Percentiles rank a stretch among this genome's conserved stretches.
Conservation (phyloP, 1,140 invertebrate genomes). For the Nebria ingens region DNA sequence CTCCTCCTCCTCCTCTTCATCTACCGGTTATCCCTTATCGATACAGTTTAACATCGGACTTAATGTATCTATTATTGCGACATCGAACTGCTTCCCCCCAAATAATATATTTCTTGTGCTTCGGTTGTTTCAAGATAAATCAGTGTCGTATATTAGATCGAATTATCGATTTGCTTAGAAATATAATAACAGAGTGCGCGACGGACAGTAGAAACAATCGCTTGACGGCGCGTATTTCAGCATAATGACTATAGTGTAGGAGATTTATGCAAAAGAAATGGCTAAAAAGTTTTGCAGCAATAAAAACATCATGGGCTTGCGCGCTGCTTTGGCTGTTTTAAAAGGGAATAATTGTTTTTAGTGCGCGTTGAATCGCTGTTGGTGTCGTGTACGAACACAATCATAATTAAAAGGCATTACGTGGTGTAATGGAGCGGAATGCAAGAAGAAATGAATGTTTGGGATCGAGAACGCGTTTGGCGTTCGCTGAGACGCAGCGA, state of each 20-base stretch:
- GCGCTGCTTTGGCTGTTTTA: not conserved
- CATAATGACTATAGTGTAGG: no score
- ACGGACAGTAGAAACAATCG: no score
- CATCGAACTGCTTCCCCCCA: no score
- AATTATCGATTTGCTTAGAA: no score
- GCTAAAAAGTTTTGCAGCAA: not conserved
- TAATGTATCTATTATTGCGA: constrained; percentile 18
- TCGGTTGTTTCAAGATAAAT: no score
- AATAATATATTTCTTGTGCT: no score
- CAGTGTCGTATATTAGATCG: no score
- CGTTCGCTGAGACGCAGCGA: not conserved
- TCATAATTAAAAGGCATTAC: constrained; percentile 9
- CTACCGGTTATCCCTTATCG: constrained; percentile 14
- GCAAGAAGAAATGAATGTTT: not conserved
- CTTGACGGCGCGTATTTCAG: no score
- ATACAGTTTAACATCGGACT: constrained; percentile 19
- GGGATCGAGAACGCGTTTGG: not conserved
- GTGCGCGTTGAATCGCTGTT: not conserved
- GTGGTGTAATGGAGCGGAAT: constrained; percentile 1
- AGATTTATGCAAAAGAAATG: not conserved
- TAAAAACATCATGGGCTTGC: not conserved
- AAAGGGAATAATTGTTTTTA: constrained; percentile 4
- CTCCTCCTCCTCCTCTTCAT: not conserved
- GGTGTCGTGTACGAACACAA: constrained; percentile 7
- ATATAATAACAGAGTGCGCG: no score